Evolutionary conservation across 1,140 invertebrate genomes (phyloP).

Genomic region (Steinernema khuongi): DNA sequence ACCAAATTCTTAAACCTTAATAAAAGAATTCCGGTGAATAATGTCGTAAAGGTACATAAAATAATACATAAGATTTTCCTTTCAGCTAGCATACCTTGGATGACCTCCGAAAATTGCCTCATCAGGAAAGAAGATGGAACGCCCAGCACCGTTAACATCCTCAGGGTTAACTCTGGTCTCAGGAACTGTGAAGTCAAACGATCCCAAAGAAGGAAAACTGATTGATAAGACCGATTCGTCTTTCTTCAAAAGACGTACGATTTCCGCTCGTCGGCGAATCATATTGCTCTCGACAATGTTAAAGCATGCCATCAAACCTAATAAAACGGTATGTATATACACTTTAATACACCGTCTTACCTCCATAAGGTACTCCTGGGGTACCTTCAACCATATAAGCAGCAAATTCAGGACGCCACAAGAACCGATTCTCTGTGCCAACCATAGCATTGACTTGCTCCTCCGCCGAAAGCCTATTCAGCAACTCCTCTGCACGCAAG

Average conservation of each 20-base stretch:
- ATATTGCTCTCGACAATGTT: conserved; percentile 97
- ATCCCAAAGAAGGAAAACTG: conserved; percentile 72
- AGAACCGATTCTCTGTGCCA: conserved; percentile 66
- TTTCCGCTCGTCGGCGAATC: conserved; percentile 75
- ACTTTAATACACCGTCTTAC: conserved; percentile 22
- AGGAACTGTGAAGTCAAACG: conserved; percentile 81
- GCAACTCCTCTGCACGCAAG: conserved; percentile 73
- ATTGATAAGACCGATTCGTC: conserved; percentile 78
- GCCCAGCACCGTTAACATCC: conserved; percentile 68
- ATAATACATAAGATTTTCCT: neutral
- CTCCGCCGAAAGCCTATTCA: conserved; percentile 68
- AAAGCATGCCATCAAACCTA: conserved; percentile 80
- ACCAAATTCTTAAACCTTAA: conserved; percentile 73
- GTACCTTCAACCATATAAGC: conserved; percentile 99
- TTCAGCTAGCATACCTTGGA: conserved; percentile 72
- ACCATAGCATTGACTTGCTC: conserved; percentile 76
- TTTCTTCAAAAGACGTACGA: conserved; percentile 69
- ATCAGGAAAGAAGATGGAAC: conserved; percentile 89
- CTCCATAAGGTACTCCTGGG: conserved; percentile 84
- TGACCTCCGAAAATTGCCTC: conserved; percentile 85
- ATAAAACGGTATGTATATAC: conserved; percentile 19
- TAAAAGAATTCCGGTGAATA: conserved; percentile 27
- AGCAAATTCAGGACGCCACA: conserved; percentile 96
- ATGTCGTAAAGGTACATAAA: conserved; percentile 17
- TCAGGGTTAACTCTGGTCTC: conserved; percentile 68